phyloP scores from a whole-genome alignment of 2,797 vertebrate species.

The Pseudocheirus occidentalis region DNA sequence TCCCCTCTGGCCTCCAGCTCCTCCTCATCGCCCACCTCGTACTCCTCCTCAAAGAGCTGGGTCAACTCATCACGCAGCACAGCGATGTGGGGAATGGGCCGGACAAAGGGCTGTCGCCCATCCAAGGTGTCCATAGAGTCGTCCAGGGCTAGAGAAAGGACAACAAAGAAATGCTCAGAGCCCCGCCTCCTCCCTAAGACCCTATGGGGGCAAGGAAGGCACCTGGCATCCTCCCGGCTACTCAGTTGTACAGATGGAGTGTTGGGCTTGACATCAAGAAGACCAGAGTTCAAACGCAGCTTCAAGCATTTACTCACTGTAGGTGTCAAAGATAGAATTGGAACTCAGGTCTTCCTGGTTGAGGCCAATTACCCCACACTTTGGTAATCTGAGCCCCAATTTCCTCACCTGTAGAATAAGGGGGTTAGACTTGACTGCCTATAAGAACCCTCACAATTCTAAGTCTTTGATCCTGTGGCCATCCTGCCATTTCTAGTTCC shows the following conservation, averaged over 20 bases:
- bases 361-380: background rate
- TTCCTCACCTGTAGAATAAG: background rate
- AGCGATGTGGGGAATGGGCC: conserved; percentile 86
- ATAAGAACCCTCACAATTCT: background rate
- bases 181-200: background rate
- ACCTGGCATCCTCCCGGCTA: background rate
- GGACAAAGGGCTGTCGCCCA: conserved; percentile 73
- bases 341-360: background rate
- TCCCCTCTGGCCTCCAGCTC: conserved; percentile 90
- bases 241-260: background rate
- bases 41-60: conserved; percentile 87
- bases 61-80: conserved; percentile 87
- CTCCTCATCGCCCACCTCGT: conserved; percentile 88
- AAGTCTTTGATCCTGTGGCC: background rate
- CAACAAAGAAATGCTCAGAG: background rate
- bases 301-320: background rate
- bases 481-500: background rate
- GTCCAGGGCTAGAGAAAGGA: conserved; percentile 80
- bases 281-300: background rate
- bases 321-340: background rate
- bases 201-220: background rate
- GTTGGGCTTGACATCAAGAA: background rate
- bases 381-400: background rate
- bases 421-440: background rate
- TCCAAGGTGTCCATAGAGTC: conserved; percentile 81